Evolutionary conservation across 2,797 vertebrate genomes (phyloP).

Genomic region (Phoeniculus purpureus): DNA sequence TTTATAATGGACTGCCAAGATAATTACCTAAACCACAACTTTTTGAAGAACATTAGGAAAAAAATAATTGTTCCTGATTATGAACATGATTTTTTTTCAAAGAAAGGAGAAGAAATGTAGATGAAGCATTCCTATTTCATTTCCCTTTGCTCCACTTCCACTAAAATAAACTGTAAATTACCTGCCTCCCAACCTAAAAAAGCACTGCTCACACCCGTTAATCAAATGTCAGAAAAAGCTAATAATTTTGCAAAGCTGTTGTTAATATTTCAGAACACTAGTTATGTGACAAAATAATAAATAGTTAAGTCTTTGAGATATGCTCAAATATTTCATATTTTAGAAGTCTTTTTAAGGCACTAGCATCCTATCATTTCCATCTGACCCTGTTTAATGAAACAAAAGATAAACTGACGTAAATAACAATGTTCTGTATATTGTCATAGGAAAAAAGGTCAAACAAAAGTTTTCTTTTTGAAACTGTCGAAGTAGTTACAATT

Average conservation of each 20-base stretch:
- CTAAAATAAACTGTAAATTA: not conserved
- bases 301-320: not conserved
- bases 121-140: not conserved
- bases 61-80: not conserved
- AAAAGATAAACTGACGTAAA: not conserved
- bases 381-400: not conserved
- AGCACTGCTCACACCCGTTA: not conserved
- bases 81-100: not conserved
- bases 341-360: not conserved
- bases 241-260: not conserved
- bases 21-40: not conserved
- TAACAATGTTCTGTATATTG: not conserved
- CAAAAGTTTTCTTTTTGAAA: not conserved
- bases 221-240: not conserved
- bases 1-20: not conserved
- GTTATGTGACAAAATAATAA: not conserved
- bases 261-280: not conserved
- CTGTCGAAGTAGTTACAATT: not conserved
- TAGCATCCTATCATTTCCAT: not conserved
- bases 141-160: not conserved
- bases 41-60: not conserved
- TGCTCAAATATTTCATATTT: not conserved
- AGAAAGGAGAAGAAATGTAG: not conserved
- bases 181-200: not conserved
- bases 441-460: not conserved